These are phyloP conservation scores for Arenicola marina DNA, from an alignment of 2,888 invertebrate species.

Conservation along the genomic window DNA sequence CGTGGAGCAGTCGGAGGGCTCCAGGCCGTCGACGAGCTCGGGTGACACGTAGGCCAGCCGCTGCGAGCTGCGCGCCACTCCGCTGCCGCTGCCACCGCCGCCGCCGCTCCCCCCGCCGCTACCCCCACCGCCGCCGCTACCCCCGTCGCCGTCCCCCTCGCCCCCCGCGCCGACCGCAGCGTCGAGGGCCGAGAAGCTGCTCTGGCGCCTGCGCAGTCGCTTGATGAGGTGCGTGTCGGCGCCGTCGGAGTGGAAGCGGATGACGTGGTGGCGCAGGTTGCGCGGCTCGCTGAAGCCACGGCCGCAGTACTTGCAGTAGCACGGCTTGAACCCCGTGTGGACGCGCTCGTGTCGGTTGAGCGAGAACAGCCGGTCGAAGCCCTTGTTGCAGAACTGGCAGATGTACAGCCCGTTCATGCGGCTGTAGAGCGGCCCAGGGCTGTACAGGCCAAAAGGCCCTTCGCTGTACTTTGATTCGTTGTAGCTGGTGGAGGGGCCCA, in stretches of 20 bases:
- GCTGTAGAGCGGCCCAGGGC: not conserved
- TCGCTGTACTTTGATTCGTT: too few relatives aligned
- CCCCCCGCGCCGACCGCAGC: not conserved
- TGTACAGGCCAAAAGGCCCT: too few relatives aligned
- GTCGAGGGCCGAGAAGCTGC: not conserved
- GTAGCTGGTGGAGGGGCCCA: too few relatives aligned
- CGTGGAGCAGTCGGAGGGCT: too few relatives aligned
- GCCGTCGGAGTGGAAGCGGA: slow-evolving; percentile 49
- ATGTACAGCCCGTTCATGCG: slow-evolving; percentile 22
- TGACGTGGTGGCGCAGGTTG: slow-evolving; percentile 58
- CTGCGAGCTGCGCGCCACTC: slow-evolving; percentile 24
- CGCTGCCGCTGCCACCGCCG: slow-evolving; percentile 13
- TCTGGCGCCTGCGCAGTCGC: not conserved
- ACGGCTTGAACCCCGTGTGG: slow-evolving; percentile 58
- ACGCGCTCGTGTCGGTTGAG: slow-evolving; percentile 60
- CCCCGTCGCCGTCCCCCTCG: too few relatives aligned
- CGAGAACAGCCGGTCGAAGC: slow-evolving; percentile 55
- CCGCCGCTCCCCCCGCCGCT: not conserved
- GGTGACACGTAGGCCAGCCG: slow-evolving; percentile 9
- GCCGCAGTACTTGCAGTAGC: slow-evolving; percentile 58
- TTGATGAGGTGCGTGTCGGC: slow-evolving; percentile 1
- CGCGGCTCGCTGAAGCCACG: slow-evolving; percentile 58
- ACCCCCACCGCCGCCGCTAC: too few relatives aligned
- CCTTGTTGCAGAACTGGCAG: slow-evolving; percentile 58
- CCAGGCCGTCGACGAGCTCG: slow-evolving; percentile 7